phyloP scores from a whole-genome alignment of 1,140 invertebrate genomes.

The Orius laevigatus region DNA sequence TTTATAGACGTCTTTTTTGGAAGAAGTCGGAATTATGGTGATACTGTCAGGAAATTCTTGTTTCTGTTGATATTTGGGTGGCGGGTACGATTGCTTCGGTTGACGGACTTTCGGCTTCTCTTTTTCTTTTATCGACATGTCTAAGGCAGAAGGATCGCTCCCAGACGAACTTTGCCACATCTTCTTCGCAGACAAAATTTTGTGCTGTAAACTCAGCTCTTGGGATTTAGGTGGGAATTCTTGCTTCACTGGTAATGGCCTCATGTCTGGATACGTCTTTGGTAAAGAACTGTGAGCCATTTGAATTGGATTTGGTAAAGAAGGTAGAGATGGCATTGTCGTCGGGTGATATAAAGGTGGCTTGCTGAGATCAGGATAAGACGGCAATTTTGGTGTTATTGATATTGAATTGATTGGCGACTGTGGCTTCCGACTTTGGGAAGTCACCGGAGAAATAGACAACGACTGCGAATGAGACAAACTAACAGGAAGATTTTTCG shows the following conservation, averaged over 20 bases:
- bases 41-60: neutral
- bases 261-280: neutral
- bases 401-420: neutral
- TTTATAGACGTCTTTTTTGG: neutral
- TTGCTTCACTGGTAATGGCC: neutral
- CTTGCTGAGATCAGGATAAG: neutral
- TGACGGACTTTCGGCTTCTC: no score
- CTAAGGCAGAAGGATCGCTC: neutral
- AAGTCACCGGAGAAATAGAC: neutral
- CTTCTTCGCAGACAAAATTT: constrained; percentile 12
- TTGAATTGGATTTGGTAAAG: neutral
- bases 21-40: neutral
- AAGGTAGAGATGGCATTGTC: neutral
- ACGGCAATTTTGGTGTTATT: neutral
- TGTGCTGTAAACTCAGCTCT: constrained; percentile 11
- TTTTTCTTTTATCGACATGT: no score
- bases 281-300: neutral
- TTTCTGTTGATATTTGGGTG: neutral
- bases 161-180: neutral
- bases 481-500: neutral
- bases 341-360: neutral
- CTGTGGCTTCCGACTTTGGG: neutral
- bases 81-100: neutral
- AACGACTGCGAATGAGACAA: neutral
- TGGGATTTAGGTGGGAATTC: neutral